Percentiles rank a stretch among this genome's conserved stretches.
These are phyloP conservation scores for Stegodyphus dumicola DNA, from an alignment of 1,140 invertebrate species.

Conservation along the genomic window DNA sequence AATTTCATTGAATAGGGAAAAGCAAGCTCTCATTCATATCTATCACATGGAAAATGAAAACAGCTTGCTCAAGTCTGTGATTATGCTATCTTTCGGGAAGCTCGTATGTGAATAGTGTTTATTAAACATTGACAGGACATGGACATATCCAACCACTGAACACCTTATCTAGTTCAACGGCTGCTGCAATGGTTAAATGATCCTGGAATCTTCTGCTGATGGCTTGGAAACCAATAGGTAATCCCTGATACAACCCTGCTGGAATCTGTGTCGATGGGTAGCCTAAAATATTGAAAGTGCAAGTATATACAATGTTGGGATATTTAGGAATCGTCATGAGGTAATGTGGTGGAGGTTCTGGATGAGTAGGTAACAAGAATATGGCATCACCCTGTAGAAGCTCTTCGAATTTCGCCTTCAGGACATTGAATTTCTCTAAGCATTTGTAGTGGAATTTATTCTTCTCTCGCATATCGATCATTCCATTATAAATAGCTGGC, in stretches of 20 bases:
- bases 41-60: background rate
- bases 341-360: conserved; percentile 3
- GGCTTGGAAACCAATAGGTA: conserved; percentile 31
- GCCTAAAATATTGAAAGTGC: conserved; percentile 11
- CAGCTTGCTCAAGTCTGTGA: background rate
- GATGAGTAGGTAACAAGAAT: conserved; percentile 6
- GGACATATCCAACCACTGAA: conserved; percentile 50
- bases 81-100: background rate
- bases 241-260: conserved; percentile 47
- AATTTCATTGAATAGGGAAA: background rate
- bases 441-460: conserved; percentile 1
- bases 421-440: background rate
- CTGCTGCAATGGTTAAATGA: conserved; percentile 5
- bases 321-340: conserved; percentile 17
- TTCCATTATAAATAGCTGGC: background rate
- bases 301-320: background rate
- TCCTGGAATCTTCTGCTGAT: conserved; percentile 27
- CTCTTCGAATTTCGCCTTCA: background rate
- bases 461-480: background rate
- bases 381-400: background rate
- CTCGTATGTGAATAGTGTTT: background rate
- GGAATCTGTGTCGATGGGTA: background rate
- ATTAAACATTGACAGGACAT: conserved; percentile 40
- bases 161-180: conserved; percentile 24
- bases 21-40: background rate